A percentile compares a stretch with the other conserved stretches of the same genome.
Conservation (phyloP, 1,140 invertebrate genomes). For the Ooceraea biroi region DNA sequence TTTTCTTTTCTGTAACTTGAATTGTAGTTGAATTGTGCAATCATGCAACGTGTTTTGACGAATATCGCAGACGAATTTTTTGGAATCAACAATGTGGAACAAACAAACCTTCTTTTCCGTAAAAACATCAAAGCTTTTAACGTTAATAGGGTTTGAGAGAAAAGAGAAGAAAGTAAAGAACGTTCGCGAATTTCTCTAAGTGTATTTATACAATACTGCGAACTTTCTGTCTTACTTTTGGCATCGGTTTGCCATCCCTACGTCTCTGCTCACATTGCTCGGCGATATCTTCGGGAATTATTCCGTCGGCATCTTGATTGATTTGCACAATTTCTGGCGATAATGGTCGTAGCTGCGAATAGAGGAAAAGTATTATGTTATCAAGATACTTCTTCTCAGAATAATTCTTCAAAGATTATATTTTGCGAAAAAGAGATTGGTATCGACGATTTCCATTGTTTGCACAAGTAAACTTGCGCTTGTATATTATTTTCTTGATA, state of each 20-base stretch:
- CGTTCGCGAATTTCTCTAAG: not conserved
- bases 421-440: not conserved
- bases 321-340: conserved; percentile 79
- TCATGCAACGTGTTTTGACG: too few species aligned
- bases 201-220: not conserved
- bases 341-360: conserved; percentile 76
- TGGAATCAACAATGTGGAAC: too few species aligned
- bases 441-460: too few species aligned
- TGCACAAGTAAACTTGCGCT: not conserved
- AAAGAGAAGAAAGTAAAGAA: too few species aligned
- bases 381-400: not conserved
- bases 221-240: conserved; percentile 81
- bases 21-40: too few species aligned
- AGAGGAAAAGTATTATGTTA: not conserved
- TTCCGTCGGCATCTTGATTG: conserved; percentile 81
- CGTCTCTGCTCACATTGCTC: conserved; percentile 76
- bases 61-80: too few species aligned
- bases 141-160: too few species aligned
- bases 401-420: not conserved
- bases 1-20: too few species aligned
- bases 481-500: not conserved
- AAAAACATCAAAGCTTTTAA: too few species aligned
- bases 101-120: too few species aligned
- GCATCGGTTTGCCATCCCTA: conserved; percentile 68
- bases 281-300: conserved; percentile 79